Conservation (phyloP, 2,797 vertebrate genomes). For the Ceryle rudis region DNA sequence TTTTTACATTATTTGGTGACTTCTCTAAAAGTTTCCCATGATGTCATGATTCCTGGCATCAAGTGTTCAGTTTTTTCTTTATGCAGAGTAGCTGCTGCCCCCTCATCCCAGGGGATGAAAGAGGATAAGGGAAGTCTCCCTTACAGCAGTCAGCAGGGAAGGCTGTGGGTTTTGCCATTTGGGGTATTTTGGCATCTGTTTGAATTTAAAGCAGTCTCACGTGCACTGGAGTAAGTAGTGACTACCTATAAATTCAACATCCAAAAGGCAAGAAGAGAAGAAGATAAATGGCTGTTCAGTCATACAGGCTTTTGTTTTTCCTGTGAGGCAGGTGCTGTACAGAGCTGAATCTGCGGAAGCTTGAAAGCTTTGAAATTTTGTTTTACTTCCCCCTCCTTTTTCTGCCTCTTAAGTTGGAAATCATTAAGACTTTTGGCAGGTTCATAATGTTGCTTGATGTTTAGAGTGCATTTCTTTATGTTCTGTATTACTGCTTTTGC, state of each 20-base stretch:
- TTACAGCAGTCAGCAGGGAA: background rate
- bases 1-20: slow-evolving; percentile 1
- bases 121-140: background rate
- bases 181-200: background rate
- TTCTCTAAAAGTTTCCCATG: slow-evolving; percentile 44
- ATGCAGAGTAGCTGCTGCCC: slow-evolving; percentile 2
- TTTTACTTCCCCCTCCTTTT: background rate
- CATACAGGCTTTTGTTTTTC: background rate
- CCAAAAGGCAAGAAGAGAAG: background rate
- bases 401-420: background rate
- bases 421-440: background rate
- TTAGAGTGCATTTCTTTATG: background rate
- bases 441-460: background rate
- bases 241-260: background rate
- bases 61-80: background rate
- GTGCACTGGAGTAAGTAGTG: background rate
- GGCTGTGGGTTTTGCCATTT: background rate
- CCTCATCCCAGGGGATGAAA: slow-evolving; percentile 27
- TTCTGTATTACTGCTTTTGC: background rate
- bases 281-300: background rate
- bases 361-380: background rate
- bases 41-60: slow-evolving; percentile 52
- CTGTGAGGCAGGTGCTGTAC: background rate
- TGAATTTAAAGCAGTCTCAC: background rate
- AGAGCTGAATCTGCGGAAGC: background rate